A percentile compares a stretch with the other conserved stretches of the same genome.
phyloP scores from a whole-genome alignment of 2,888 invertebrate species.

The Holacanthella duospinosa region DNA sequence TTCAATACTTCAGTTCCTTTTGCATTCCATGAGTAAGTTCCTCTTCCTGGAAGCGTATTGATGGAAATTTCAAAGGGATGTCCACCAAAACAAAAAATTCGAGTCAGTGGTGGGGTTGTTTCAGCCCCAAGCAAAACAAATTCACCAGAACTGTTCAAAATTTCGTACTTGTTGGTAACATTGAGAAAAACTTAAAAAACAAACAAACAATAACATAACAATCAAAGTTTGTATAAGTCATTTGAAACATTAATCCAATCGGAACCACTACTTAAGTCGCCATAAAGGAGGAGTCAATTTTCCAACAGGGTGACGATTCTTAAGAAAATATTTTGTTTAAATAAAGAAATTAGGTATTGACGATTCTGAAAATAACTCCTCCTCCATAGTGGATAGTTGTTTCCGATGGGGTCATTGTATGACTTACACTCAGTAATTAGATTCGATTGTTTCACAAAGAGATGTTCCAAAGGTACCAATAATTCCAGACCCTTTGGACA shows the following conservation, averaged over 20 bases:
- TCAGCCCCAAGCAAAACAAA: constrained; percentile 39
- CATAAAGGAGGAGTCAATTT: too few relatives aligned
- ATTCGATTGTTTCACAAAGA: constrained; percentile 8
- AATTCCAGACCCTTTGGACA: constrained; percentile 8
- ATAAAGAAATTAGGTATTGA: too few relatives aligned
- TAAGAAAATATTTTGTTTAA: too few relatives aligned
- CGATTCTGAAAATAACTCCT: too few relatives aligned
- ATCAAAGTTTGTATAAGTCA: not conserved
- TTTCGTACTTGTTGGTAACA: constrained; percentile 43
- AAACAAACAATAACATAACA: not conserved
- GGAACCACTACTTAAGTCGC: not conserved
- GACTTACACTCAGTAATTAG: constrained; percentile 7
- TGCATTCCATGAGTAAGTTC: constrained; percentile 9
- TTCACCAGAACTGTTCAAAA: constrained; percentile 40
- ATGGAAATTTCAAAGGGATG: constrained; percentile 7
- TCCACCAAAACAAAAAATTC: constrained; percentile 10
- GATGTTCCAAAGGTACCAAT: constrained; percentile 1
- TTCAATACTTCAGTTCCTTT: constrained; percentile 7
- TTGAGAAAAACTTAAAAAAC: constrained; percentile 17
- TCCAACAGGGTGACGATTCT: too few relatives aligned
- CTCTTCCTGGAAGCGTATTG: constrained; percentile 5
- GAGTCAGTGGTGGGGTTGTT: constrained; percentile 39
- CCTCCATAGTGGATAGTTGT: too few relatives aligned
- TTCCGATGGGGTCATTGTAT: not conserved
- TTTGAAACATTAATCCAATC: not conserved